phyloP scores from a whole-genome alignment of 2,797 vertebrate genomes.

The Myotis pilosus region DNA sequence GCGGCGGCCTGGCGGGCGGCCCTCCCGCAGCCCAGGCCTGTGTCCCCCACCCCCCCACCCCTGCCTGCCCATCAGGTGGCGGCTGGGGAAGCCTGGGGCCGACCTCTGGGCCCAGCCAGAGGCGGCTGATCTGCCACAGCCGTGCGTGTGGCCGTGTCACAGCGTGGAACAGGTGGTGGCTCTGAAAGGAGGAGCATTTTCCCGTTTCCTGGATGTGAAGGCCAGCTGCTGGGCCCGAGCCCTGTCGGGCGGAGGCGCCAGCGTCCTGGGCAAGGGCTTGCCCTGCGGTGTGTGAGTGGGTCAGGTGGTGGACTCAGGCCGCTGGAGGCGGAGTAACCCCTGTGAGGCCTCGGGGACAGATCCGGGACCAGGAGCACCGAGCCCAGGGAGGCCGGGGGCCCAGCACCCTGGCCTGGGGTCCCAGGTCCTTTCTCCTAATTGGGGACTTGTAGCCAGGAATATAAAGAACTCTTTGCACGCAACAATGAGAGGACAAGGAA shows the following conservation, averaged over 20 bases:
- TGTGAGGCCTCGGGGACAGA: neutral
- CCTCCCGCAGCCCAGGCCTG: neutral
- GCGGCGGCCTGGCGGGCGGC: constrained; percentile 15
- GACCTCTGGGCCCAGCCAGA: neutral
- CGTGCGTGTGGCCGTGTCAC: neutral
- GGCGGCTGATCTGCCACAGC: neutral
- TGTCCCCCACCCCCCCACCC: neutral
- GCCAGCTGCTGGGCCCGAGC: neutral
- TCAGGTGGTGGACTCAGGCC: neutral
- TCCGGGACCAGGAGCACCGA: fast-evolving
- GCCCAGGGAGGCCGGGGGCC: neutral
- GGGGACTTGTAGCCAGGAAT: neutral
- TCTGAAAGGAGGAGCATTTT: neutral
- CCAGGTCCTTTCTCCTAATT: neutral
- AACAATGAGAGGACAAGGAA: neutral
- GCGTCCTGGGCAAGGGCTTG: neutral
- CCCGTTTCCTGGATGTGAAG: neutral
- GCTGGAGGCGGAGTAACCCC: neutral
- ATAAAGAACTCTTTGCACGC: neutral
- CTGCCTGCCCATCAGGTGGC: neutral
- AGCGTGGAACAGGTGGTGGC: neutral
- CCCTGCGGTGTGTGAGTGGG: neutral
- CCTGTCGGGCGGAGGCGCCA: neutral
- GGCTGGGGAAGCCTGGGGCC: neutral
- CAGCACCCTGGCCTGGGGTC: neutral